These are phyloP conservation scores for Zeuzera pyrina DNA, from an alignment of 2,888 invertebrate genomes.

Conservation along the genomic window DNA sequence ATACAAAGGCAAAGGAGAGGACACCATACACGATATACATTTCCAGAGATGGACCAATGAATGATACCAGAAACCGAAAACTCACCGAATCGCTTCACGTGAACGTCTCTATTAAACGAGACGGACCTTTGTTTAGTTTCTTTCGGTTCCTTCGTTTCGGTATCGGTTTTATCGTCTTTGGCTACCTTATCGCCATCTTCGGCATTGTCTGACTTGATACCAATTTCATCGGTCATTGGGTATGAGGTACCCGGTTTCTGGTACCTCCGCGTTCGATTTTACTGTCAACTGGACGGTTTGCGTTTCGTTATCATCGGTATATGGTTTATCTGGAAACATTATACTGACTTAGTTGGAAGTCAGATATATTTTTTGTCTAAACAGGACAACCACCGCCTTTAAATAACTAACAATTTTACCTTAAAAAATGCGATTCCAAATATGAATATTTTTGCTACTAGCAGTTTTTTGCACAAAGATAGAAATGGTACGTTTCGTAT, in stretches of 20 bases:
- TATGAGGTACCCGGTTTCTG: constrained; percentile 46
- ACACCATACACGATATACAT: not conserved
- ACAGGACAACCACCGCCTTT: too few species aligned
- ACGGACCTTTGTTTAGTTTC: constrained; percentile 77
- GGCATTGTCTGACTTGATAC: constrained; percentile 47
- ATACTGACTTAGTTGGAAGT: constrained; percentile 9
- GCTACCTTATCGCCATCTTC: constrained; percentile 56
- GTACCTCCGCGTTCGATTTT: constrained; percentile 40
- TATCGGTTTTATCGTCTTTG: constrained; percentile 31
- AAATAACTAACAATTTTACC: too few species aligned
- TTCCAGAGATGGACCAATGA: constrained; percentile 1
- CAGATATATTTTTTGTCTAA: not conserved
- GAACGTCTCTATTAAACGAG: constrained; percentile 92
- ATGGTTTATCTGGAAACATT: constrained; percentile 53
- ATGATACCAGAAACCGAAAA: constrained; percentile 13
- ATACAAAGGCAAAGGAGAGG: too few species aligned
- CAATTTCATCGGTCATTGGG: constrained; percentile 64
- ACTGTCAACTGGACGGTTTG: constrained; percentile 35
- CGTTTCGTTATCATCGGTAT: constrained; percentile 54
- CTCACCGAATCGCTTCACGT: constrained; percentile 92
- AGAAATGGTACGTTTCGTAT: too few species aligned
- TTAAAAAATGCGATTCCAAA: too few species aligned
- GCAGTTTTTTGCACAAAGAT: too few species aligned
- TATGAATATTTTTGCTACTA: too few species aligned
- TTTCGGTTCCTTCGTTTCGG: constrained; percentile 60